These are phyloP conservation scores for Oegoconia quadripuncta DNA, from an alignment of 2,888 invertebrate species.

Conservation along the genomic window DNA sequence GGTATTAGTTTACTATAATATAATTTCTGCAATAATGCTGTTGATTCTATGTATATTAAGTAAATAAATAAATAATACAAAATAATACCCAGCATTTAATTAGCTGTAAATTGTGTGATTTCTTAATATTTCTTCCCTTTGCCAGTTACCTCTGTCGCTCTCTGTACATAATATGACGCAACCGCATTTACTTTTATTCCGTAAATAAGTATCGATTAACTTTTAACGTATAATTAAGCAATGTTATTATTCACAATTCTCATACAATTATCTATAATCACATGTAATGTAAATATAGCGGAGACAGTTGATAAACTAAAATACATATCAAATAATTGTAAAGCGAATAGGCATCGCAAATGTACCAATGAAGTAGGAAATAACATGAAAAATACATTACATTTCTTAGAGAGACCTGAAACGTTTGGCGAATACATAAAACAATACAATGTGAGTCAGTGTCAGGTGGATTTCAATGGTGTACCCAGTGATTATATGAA, in stretches of 20 bases:
- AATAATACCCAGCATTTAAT: too few species aligned
- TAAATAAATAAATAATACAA: too few species aligned
- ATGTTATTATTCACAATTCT: constrained; percentile 29
- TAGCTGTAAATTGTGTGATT: too few species aligned
- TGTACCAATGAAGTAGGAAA: constrained; percentile 25
- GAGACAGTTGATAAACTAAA: constrained; percentile 36
- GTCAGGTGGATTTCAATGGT: constrained; percentile 21
- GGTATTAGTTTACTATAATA: too few species aligned
- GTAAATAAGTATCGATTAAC: neutral
- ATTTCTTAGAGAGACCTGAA: constrained; percentile 37
- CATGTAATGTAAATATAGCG: constrained; percentile 30
- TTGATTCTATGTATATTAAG: too few species aligned
- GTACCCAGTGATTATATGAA: constrained; percentile 28
- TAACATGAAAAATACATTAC: constrained; percentile 33
- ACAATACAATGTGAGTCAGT: constrained; percentile 41
- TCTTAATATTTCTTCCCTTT: too few species aligned
- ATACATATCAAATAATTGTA: constrained; percentile 31
- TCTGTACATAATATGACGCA: too few species aligned
- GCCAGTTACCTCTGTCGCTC: too few species aligned
- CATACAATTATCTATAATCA: constrained; percentile 30
- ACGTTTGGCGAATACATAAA: constrained; percentile 39
- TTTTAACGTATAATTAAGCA: constrained; percentile 18
- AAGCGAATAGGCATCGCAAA: constrained; percentile 28
- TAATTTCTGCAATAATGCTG: too few species aligned
- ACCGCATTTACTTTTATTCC: too few species aligned